Evolutionary conservation across 1,140 invertebrate species (phyloP).

Genomic region (Drosophila busckii): DNA sequence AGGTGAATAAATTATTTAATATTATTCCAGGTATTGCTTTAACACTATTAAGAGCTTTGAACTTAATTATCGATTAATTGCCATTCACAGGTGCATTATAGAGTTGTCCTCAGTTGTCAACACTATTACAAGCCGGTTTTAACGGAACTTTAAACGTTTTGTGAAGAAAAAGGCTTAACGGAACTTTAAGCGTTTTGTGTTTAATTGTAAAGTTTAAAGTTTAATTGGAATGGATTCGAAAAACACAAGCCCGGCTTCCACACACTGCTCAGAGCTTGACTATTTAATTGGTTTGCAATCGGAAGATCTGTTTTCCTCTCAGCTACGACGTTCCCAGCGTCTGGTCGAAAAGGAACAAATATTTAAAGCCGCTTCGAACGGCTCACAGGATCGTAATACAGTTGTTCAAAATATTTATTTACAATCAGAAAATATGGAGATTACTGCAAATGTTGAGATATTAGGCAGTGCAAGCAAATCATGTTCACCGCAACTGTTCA

Average conservation of each 20-base stretch:
- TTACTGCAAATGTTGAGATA: neutral
- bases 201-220: neutral
- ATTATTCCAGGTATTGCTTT: no score
- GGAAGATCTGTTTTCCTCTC: neutral
- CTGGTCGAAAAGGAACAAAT: slow-evolving; percentile 22
- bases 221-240: neutral
- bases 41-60: no score
- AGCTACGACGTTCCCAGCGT: slow-evolving; percentile 34
- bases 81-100: no score
- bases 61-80: no score
- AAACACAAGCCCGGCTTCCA: slow-evolving; percentile 25
- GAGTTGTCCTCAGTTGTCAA: no score
- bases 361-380: neutral
- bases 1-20: no score
- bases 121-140: no score
- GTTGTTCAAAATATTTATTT: no score
- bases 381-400: no score
- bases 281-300: slow-evolving; percentile 1
- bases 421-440: no score
- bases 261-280: slow-evolving; percentile 32
- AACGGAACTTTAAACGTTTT: no score
- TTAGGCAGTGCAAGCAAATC: neutral
- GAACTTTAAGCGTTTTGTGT: neutral
- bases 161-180: no score
- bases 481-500: slow-evolving; percentile 40